These are phyloP conservation scores for Chondrilla cf. caribensis DNA, from an alignment of 37 sponge, comb jelly and placozoan genomes.

Conservation along the genomic window DNA sequence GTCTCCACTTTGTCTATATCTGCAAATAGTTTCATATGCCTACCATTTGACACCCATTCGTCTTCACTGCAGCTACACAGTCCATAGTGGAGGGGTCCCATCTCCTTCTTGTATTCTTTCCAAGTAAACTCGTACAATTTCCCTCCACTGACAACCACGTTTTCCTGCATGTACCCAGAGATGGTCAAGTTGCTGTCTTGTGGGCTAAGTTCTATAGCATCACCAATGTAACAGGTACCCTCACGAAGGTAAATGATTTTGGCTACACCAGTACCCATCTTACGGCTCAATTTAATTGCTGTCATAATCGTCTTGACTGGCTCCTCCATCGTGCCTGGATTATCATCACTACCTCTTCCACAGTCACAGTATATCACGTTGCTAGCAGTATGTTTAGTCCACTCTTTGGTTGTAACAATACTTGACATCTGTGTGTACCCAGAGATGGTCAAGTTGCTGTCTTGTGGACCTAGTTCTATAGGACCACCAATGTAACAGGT, in stretches of 20 bases:
- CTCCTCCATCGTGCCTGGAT: slow-evolving; percentile 39
- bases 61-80: neutral
- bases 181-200: slow-evolving; percentile 48
- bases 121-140: slow-evolving; percentile 34
- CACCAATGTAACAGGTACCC: slow-evolving; percentile 48
- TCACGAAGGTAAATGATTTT: slow-evolving; percentile 33
- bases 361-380: slow-evolving; percentile 38
- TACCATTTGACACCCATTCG: neutral
- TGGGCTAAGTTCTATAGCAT: slow-evolving; percentile 36
- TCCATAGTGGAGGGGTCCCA: neutral
- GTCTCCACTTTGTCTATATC: neutral
- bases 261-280: neutral
- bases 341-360: slow-evolving; percentile 45
- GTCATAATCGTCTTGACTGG: slow-evolving; percentile 40
- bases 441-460: slow-evolving; percentile 41
- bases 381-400: neutral
- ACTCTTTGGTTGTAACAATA: no score
- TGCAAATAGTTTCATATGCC: neutral
- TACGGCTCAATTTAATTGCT: slow-evolving; percentile 23
- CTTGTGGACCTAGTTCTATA: slow-evolving; percentile 32
- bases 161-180: slow-evolving; percentile 18
- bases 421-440: slow-evolving; percentile 24
- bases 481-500: slow-evolving; percentile 47
- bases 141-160: slow-evolving; percentile 52
- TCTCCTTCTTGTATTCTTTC: slow-evolving; percentile 18